phyloP scores from a whole-genome alignment of 2,797 vertebrate species.

The Rhinoraja longicauda region DNA sequence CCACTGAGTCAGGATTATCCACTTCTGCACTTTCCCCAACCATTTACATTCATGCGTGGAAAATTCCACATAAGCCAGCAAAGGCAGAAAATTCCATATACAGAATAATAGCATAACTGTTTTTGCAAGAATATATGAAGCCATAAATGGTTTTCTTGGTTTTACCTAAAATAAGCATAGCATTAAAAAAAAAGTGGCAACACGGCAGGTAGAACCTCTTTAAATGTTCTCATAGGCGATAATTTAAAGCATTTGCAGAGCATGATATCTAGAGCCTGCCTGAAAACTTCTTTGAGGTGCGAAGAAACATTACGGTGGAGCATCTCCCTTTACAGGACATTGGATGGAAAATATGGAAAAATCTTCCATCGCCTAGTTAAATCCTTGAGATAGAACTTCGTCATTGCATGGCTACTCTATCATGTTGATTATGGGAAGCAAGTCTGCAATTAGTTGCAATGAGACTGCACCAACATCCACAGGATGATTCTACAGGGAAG shows the following conservation, averaged over 20 bases:
- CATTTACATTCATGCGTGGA: neutral
- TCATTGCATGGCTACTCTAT: neutral
- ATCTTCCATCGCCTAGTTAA: neutral
- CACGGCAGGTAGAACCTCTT: neutral
- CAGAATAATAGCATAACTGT: neutral
- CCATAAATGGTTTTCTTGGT: neutral
- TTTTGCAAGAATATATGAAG: neutral
- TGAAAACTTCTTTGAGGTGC: neutral
- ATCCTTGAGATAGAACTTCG: neutral
- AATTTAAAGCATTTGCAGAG: conserved; percentile 3
- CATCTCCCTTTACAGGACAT: neutral
- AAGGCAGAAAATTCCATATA: conserved; percentile 10
- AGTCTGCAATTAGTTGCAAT: neutral
- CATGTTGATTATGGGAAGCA: neutral
- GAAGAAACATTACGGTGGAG: neutral
- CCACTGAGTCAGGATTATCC: neutral
- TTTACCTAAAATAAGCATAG: neutral
- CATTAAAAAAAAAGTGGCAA: neutral
- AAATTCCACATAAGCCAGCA: neutral
- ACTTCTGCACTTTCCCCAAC: neutral
- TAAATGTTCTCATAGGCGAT: neutral
- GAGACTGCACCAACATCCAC: neutral
- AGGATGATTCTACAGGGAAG: neutral
- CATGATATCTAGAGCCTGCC: neutral
- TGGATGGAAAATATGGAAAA: neutral